Evolutionary conservation across 1,140 invertebrate genomes (phyloP).

Genomic region (Trypoxylus dichotomus): DNA sequence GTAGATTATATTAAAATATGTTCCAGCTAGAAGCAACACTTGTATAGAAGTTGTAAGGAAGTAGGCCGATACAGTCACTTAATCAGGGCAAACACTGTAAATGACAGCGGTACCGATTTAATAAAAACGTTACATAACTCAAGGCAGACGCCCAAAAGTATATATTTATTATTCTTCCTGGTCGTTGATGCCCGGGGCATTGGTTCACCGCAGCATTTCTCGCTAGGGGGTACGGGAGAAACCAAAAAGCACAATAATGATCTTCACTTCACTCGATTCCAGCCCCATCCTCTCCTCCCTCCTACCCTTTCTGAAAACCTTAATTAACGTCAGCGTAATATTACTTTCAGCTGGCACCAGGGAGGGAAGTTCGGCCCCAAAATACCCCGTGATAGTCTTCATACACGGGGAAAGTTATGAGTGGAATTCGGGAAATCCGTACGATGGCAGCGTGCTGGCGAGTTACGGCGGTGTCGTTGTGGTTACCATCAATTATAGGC

Average conservation of each 20-base stretch:
- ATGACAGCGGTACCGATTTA: slow-evolving; percentile 9
- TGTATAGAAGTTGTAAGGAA: too few relatives aligned
- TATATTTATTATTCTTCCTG: slow-evolving; percentile 22
- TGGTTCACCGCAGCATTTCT: background rate
- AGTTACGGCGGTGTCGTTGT: slow-evolving; percentile 92
- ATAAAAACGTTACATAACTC: slow-evolving; percentile 12
- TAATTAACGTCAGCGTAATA: slow-evolving; percentile 18
- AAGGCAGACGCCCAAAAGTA: slow-evolving; percentile 9
- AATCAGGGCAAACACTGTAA: background rate
- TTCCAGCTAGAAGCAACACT: too few relatives aligned
- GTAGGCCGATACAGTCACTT: background rate
- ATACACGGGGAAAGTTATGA: slow-evolving; percentile 96
- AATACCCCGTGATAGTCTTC: slow-evolving; percentile 89
- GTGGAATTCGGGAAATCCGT: slow-evolving; percentile 95
- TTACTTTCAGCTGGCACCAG: slow-evolving; percentile 66
- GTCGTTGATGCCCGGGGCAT: background rate
- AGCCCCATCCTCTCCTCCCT: background rate
- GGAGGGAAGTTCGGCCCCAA: slow-evolving; percentile 59
- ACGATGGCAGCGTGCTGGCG: slow-evolving; percentile 90
- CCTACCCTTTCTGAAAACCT: slow-evolving; percentile 19
- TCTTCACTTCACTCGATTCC: background rate
- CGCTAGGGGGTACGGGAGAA: background rate
- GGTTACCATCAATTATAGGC: slow-evolving; percentile 95
- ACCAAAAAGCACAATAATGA: slow-evolving; percentile 19
- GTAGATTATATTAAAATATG: too few relatives aligned